These are phyloP conservation scores for Myathropa florea DNA, from an alignment of 2,888 invertebrate species.

Conservation along the genomic window DNA sequence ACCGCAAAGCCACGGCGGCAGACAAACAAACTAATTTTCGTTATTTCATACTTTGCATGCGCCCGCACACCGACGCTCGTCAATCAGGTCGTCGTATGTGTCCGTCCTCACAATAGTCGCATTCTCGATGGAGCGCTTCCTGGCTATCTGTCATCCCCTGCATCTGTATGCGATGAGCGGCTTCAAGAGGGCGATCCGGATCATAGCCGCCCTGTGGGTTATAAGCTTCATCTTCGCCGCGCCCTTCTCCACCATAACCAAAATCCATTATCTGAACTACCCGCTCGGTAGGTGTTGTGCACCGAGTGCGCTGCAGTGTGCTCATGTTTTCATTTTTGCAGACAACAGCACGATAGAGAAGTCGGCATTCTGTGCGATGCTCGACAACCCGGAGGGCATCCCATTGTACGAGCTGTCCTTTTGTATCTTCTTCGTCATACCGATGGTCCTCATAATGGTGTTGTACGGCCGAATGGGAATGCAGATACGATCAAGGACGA, in stretches of 20 bases:
- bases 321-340: conserved; percentile 73
- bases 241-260: conserved; percentile 89
- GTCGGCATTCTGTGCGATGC: conserved; percentile 91
- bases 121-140: conserved; percentile 93
- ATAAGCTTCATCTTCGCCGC: conserved; percentile 88
- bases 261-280: conserved; percentile 87
- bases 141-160: conserved; percentile 95
- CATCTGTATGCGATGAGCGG: conserved; percentile 91
- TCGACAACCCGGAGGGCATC: conserved; percentile 83
- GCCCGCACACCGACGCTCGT: conserved; percentile 53
- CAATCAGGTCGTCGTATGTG: conserved; percentile 90
- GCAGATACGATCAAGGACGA: conserved; percentile 83
- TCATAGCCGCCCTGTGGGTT: conserved; percentile 90
- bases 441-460: conserved; percentile 87
- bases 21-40: conserved; percentile 7
- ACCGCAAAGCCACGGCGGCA: not conserved
- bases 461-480: conserved; percentile 91
- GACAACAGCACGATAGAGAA: conserved; percentile 83
- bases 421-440: conserved; percentile 90
- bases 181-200: conserved; percentile 89
- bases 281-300: conserved; percentile 83
- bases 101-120: conserved; percentile 95
- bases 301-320: not conserved
- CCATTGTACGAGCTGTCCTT: conserved; percentile 91
- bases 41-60: not conserved